Base-by-base conservation (phyloP, 2,888 invertebrate genomes). In the Dermolepida albohirtum region DNA sequence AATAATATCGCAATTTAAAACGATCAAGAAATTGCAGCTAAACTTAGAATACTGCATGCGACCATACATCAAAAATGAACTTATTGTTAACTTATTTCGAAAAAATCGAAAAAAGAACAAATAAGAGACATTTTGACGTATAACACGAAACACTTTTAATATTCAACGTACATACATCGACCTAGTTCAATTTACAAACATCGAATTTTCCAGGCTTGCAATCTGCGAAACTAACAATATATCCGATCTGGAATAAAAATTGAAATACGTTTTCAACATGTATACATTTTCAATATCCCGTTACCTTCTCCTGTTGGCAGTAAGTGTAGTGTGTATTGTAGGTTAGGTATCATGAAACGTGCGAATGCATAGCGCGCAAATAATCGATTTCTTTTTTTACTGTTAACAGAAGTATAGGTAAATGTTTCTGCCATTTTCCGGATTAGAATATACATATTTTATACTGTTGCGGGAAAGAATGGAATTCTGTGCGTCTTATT, bases 371-470 rank as follows among this genome's bases (percentile, higher is more conserved):
- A 22, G 22, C 22, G 22, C 22, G 47, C 47, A 8, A 47, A 14
- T 47, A 14, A 47, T 47, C 14, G 17, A 47, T 47, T 14, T n/a
- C n/a, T n/a, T n/a, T 47, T 16, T 54, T 12, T 17, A 59, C n/a
- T 6, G 7, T 43, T 12, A 43, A 43, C 17, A 16, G 22, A 22
- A n/a, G 16, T 4, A 34, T 10, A 22, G 27, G 17, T 5, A 29
- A 14, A 12, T 34, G 34, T 54, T 34, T 12, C 10, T 22, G 41
- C 59, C 14, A 59, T 62, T 44, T 62, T 14, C 14, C 12, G 29
- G 34, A 62, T 62, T 62, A 62, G 43, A 62, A 12, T 47, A 27
- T 62, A 16, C 27, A 55, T 55, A 41, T 55, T 55, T 55, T 34
- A 55, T 55, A 40, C 41, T 12, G 7, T 16, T n/a, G 14, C 7